Evolutionary conservation across 2,888 invertebrate species (phyloP).

Genomic region (Eremobia ochroleuca): DNA sequence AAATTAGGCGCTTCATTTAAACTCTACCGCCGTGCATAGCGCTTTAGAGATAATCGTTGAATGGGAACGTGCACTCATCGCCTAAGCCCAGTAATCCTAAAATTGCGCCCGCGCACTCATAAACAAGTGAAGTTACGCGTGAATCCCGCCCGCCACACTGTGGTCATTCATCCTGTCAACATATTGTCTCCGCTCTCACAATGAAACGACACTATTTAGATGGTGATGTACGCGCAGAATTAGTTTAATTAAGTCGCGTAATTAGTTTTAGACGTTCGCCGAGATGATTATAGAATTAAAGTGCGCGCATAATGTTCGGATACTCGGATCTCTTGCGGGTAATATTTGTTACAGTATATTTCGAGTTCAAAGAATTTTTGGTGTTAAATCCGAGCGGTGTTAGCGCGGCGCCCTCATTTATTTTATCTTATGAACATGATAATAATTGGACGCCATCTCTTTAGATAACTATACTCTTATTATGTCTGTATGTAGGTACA

Average conservation of each 20-base stretch:
- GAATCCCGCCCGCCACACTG: slow-evolving; percentile 87
- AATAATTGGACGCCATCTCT: slow-evolving; percentile 70
- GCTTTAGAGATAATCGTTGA: slow-evolving; percentile 87
- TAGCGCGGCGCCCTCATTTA: slow-evolving; percentile 69
- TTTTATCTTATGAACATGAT: slow-evolving; percentile 73
- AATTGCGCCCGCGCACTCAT: slow-evolving; percentile 86
- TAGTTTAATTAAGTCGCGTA: slow-evolving; percentile 88
- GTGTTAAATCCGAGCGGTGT: slow-evolving; percentile 72
- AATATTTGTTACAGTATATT: slow-evolving; percentile 75
- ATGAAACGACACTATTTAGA: slow-evolving; percentile 87
- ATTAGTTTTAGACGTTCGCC: slow-evolving; percentile 83
- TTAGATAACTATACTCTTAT: slow-evolving; percentile 53
- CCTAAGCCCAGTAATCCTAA: slow-evolving; percentile 88
- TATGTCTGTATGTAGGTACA: slow-evolving; percentile 49
- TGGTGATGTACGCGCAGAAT: slow-evolving; percentile 86
- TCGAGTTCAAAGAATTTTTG: slow-evolving; percentile 78
- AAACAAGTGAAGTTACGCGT: slow-evolving; percentile 88
- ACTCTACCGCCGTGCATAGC: slow-evolving; percentile 79
- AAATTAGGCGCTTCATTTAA: slow-evolving; percentile 90
- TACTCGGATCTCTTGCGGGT: slow-evolving; percentile 72
- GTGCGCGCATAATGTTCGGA: slow-evolving; percentile 73
- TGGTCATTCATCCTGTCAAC: slow-evolving; percentile 90
- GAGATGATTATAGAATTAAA: slow-evolving; percentile 79
- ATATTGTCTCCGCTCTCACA: slow-evolving; percentile 88
- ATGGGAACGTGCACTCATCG: slow-evolving; percentile 88